Base-by-base conservation (phyloP, 2,113 vertebrate genomes). In the Coptodon rendalli region DNA sequence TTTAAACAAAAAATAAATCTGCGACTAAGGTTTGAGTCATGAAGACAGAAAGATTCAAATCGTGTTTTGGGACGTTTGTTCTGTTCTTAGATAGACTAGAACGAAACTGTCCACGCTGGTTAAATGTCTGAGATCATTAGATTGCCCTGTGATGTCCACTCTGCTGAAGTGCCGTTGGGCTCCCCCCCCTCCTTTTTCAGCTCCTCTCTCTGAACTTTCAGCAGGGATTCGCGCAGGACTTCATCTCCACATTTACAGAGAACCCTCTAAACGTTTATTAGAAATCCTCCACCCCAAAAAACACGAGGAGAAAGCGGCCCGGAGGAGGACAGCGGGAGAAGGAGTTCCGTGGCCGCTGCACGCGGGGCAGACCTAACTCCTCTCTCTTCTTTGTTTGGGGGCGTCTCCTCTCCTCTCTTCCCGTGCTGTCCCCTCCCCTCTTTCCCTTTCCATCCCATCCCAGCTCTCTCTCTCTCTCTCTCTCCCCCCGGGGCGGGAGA, bases 401-500 rank as follows among this genome's bases (percentile, higher is more conserved):
- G 97, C 93, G 96, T 93, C 94, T 91, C 90, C 68, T 82, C 91
- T 27, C 53, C 14, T 71, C 86, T 57, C 22, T 45, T 86, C 56
- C 78, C n/a, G 12, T 85, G 27, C 83, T 40, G 16, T 80, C 27
- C 81, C 52, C 80, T 87, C 91, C 90, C 83, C 76, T 88, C 87
- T 54, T 56, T 85, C 61, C 54, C 68, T 54, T 22, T 84, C 84
- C 90, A 90, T 93, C 94, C 84, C 90, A 90, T 93, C 94, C 82
- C 56, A 29, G 84, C 89, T 93, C 82, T 95, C 96, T 95, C 95
- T 93, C 95, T 31, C 57, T 31, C 95, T 93, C 81, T 95, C 96
- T 95, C 95, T 93, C 95, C 95, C 96, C 91, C 92, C 94, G 96
- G 97, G 97, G 97, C 96, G 87, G 87, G 90, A 90, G 90, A 93